Evolutionary conservation across 2,113 vertebrate genomes (phyloP), one percentile per base, ranked within the genome.

Genomic region (Zosterops lateralis): DNA sequence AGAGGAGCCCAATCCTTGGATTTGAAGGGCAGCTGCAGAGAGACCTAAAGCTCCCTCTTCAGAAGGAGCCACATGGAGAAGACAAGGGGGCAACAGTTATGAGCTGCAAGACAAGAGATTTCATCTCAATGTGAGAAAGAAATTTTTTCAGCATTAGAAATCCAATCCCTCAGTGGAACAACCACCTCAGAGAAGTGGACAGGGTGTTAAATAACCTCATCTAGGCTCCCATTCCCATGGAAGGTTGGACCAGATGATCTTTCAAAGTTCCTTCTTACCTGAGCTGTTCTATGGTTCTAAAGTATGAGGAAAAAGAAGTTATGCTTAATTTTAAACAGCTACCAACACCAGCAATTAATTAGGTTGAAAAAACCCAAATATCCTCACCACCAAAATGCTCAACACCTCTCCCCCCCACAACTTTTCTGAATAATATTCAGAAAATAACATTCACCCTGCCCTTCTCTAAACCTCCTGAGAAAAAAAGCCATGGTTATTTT

Each of bases 371-470:
- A 84, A 10, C 2, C 7, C 26, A 45, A 31, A 62, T 21, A 68
- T 19, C 47, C 18, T 19, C 12, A 25, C 17, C 9, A 26, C 8
- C 25, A 15, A 10, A 45, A 36, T 13, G 8, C 8, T 1, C 22
- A 62, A 17, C 25, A 44, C 38, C 25, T 9, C 48, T 10, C 4
- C 1, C 5, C 7, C 1, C 2, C 1, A 1, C 24, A 58, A 31
- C 0, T 58, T 58, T 66, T 77, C 36, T 66, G 51, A 74, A 62
- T 26, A 66, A 8, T 38, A 38, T 38, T 38, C n/a, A 62, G 57
- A 64, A 84, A 57, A 84, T 38, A 50, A 24, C 47, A 56, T 20
- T 36, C 32, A 28, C 7, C 2, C 1, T 4, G 1, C 3, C 6
- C 15, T 67, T 66, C 54, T 54, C 38, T 54, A 22, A 84, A 58